Evolutionary conservation across 2,888 invertebrate genomes (phyloP).

Genomic region (Endomychus coccineus): DNA sequence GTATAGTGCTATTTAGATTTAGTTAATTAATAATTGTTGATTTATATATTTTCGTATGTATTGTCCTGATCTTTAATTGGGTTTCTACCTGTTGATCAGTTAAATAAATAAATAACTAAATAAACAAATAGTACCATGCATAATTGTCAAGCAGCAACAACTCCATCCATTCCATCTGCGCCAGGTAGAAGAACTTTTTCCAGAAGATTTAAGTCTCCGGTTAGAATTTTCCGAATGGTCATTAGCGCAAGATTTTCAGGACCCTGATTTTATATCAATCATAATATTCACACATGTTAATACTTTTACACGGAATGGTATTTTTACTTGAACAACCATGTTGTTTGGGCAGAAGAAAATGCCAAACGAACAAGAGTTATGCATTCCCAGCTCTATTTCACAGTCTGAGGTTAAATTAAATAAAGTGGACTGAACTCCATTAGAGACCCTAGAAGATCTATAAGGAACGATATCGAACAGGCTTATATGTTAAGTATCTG

Average conservation of each 20-base stretch:
- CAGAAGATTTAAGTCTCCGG: slow-evolving; percentile 2
- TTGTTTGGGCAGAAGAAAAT: slow-evolving; percentile 7
- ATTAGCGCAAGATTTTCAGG: neutral
- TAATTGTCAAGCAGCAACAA: slow-evolving; percentile 4
- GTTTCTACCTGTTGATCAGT: too few relatives aligned
- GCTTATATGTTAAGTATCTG: too few relatives aligned
- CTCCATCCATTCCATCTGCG: slow-evolving; percentile 2
- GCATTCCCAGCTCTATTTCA: slow-evolving; percentile 3
- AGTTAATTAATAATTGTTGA: too few relatives aligned
- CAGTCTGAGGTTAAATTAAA: neutral
- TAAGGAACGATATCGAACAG: neutral
- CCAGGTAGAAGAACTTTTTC: slow-evolving; percentile 3
- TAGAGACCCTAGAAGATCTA: slow-evolving; percentile 1
- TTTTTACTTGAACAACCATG: slow-evolving; percentile 4
- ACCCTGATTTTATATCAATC: slow-evolving; percentile 1
- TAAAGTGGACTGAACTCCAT: neutral
- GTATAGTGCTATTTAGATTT: too few relatives aligned
- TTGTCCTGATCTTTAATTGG: too few relatives aligned
- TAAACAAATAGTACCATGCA: neutral
- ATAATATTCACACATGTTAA: slow-evolving; percentile 7
- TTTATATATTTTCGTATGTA: too few relatives aligned
- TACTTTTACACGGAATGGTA: slow-evolving; percentile 5
- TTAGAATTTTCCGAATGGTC: neutral
- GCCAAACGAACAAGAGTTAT: slow-evolving; percentile 1
- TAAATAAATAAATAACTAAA: too few relatives aligned